These are phyloP conservation scores for Pituophis catenifer DNA, from an alignment of 2,113 vertebrate species.

Conservation along the genomic window DNA sequence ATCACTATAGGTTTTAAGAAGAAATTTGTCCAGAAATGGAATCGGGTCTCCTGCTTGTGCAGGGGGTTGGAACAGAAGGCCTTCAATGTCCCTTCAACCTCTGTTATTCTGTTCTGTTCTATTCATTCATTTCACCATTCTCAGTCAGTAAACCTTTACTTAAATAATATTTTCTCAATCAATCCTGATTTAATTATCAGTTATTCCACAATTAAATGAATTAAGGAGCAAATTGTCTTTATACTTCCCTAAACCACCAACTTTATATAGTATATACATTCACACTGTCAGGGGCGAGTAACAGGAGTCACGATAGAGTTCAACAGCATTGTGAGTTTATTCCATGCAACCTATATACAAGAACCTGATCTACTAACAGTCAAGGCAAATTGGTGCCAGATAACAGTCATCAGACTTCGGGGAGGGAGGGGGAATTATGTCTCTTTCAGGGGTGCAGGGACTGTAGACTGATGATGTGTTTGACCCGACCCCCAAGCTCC, in stretches of 20 bases:
- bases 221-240: background rate
- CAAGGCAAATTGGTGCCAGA: background rate
- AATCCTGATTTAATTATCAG: background rate
- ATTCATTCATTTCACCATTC: background rate
- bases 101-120: background rate
- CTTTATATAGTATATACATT: background rate
- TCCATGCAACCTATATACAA: background rate
- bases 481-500: background rate
- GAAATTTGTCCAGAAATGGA: background rate
- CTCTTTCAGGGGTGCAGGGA: background rate
- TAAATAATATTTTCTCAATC: background rate
- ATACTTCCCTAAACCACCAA: background rate
- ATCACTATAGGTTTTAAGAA: background rate
- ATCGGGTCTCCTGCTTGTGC: background rate
- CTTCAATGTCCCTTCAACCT: background rate
- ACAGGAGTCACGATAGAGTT: background rate
- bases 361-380: background rate
- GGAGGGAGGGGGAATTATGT: background rate
- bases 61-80: background rate
- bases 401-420: background rate
- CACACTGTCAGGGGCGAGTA: background rate
- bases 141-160: background rate
- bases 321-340: background rate
- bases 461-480: background rate
- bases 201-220: background rate